Evolutionary conservation across 2,113 vertebrate genomes (phyloP), one percentile per base, ranked within the genome.

Genomic region (Protomyctophum bolini): DNA sequence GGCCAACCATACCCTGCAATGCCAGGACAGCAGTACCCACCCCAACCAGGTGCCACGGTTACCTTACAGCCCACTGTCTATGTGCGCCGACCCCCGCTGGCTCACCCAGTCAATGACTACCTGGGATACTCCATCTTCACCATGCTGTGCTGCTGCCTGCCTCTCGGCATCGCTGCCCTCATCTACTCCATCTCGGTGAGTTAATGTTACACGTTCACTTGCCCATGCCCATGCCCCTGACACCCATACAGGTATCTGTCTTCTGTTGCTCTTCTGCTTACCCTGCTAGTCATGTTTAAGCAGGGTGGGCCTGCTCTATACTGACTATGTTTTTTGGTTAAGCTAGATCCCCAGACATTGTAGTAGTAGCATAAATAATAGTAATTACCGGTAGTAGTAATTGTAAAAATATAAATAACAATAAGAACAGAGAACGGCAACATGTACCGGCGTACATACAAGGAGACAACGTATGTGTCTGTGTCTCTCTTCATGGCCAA

Each of bases 81-180:
- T 2, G 72, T 92, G 81, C 65, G 79, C 3, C 75, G 7, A 0
- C 10, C 2, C 7, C 87, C 87, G 0, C 73, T 91, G 62, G 5
- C 4, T 0, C 7, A 77, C n/a, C 87, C 86, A 0, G 48, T 83
- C 51, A 83, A 86, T 0, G 92, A 95, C 73, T 92, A 95, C 83
- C 1, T 94, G 85, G 14, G 80, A 48, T 94, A 93, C 76, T 95
- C 94, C 83, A 90, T 95, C 80, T 91, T 93, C 78, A 93, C 87
- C 72, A n/a, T 93, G 88, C 8, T 94, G 60, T 94, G 89, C 81
- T 95, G 94, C 83, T 95, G 89, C 70, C 56, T 93, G 41, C 92
- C 94, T 0, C 68, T 95, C 5, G 94, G 94, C 21, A 72, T 94
- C 1, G 91, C 82, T 3, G 94, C 92, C 9, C 85, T 92, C 61